Evolutionary conservation across 2,797 vertebrate genomes (phyloP).

Genomic region (Mastacembelus armatus): DNA sequence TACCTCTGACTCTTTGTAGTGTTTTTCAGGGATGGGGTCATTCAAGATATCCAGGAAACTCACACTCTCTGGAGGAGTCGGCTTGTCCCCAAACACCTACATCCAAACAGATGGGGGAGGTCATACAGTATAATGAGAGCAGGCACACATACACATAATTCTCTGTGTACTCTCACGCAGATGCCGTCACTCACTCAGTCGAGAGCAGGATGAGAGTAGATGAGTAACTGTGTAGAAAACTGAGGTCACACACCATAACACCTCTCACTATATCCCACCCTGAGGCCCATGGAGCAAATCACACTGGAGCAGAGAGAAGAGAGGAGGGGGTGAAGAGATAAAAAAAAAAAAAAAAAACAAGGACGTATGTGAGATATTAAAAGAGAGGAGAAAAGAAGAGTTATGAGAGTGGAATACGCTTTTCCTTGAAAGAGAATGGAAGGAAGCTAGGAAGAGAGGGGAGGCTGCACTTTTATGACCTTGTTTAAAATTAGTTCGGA

Average conservation of each 20-base stretch:
- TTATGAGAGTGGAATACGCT: constrained; percentile 49
- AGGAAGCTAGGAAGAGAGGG: constrained; percentile 9
- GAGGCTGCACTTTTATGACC: constrained; percentile 48
- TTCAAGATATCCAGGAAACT: constrained; percentile 84
- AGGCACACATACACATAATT: constrained; percentile 18
- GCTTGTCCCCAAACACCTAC: constrained; percentile 84
- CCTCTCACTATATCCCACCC: constrained; percentile 67
- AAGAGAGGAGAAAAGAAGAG: constrained; percentile 24
- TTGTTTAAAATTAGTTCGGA: constrained; percentile 62
- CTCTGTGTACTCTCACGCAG: constrained; percentile 24
- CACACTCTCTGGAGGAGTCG: constrained; percentile 80
- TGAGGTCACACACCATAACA: constrained; percentile 75
- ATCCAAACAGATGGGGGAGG: constrained; percentile 66
- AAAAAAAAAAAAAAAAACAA: constrained; percentile 37
- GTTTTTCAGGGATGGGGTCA: constrained; percentile 85
- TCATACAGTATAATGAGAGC: constrained; percentile 56
- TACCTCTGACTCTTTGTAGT: constrained; percentile 86
- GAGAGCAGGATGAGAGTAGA: constrained; percentile 59
- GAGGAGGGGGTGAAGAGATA: constrained; percentile 39
- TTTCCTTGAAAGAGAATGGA: constrained; percentile 44
- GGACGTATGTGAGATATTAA: constrained; percentile 56
- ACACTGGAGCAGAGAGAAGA: constrained; percentile 55
- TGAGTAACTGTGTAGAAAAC: constrained; percentile 72
- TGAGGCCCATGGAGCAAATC: constrained; percentile 67
- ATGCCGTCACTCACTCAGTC: constrained; percentile 49